Conservation (phyloP, 2,113 vertebrate genomes). For the Serinus canaria region DNA sequence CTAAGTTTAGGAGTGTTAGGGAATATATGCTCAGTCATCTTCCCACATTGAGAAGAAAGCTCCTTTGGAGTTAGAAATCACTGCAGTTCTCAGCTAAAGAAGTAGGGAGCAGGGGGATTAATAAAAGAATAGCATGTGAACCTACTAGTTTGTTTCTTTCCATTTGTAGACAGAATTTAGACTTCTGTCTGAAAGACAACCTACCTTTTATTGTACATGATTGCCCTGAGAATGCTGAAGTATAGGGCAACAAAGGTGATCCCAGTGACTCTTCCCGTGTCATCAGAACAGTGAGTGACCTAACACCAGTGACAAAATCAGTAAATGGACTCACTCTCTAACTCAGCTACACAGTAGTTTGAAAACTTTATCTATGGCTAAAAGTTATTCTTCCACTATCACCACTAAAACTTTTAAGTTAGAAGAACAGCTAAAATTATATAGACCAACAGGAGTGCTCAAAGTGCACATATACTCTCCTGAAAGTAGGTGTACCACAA, state of each 20-base stretch:
- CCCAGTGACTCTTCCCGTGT: neutral
- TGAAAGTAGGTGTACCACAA: neutral
- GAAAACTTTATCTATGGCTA: neutral
- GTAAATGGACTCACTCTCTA: neutral
- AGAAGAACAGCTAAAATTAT: neutral
- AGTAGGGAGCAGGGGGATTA: neutral
- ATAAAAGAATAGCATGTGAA: neutral
- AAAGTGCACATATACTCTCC: neutral
- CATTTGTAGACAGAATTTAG: neutral
- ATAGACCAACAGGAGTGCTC: neutral
- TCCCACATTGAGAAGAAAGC: neutral
- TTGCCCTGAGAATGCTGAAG: neutral
- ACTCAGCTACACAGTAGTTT: neutral
- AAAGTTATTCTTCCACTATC: neutral
- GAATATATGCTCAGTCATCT: neutral
- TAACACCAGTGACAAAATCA: neutral
- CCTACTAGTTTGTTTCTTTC: neutral
- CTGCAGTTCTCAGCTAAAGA: neutral
- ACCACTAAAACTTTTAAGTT: neutral
- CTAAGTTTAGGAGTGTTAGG: neutral
- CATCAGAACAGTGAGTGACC: constrained; percentile 8
- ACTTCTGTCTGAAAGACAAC: neutral
- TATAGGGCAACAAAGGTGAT: neutral
- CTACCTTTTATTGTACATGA: neutral
- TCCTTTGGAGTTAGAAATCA: neutral